Evolutionary conservation across 2,888 invertebrate genomes (phyloP), one percentile per base, ranked within the genome.

Genomic region (Ophioninae sp.): DNA sequence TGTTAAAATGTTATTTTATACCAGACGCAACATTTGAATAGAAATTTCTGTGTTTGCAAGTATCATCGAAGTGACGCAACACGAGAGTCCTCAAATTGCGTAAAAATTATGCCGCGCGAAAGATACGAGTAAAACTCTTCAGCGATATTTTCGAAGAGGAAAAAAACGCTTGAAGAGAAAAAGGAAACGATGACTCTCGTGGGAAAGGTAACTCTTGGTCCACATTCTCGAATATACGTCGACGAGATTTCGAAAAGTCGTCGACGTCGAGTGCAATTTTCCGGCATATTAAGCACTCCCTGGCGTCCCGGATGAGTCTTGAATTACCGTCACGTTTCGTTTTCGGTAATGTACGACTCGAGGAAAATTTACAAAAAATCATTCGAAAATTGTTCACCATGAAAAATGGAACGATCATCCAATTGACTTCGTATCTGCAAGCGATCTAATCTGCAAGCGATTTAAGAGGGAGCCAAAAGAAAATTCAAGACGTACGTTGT

Each of bases 211-310:
- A 41, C 44, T 74, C 50, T 41, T 30, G 56, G 64, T 20, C n/a
- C 61, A 7, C 39, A 17, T 64, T n/a, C 44, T 74, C 50, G 50
- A 74, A 64, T 44, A 37, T 37, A 62, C 30, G 30, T 62, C 30
- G 30, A 30, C 30, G 30, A 39, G 39, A 68, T n/a, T 39, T 72
- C 61, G 39, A 5, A 57, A 77, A 81, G 77, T 77, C 44, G 23
- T 73, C 73, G 57, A 64, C 74, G 64, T 64, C 57, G 77, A 72
- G 73, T n/a, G 64, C 76, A 77, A 84, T 84, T 82, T 84, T 39
- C 73, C 79, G 65, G 62, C 57, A 61, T 79, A 82, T 84, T 84
- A 73, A 75, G 57, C 82, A n/a, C 72, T 73, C 73, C 23, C 10
- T 56, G 64, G 64, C 37, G 44, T 74, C 57, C 68, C 50, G 30